Percentiles rank a stretch among this genome's conserved stretches.
These are phyloP conservation scores for Pteromalus puparum DNA, from an alignment of 1,140 invertebrate genomes.

Conservation along the genomic window DNA sequence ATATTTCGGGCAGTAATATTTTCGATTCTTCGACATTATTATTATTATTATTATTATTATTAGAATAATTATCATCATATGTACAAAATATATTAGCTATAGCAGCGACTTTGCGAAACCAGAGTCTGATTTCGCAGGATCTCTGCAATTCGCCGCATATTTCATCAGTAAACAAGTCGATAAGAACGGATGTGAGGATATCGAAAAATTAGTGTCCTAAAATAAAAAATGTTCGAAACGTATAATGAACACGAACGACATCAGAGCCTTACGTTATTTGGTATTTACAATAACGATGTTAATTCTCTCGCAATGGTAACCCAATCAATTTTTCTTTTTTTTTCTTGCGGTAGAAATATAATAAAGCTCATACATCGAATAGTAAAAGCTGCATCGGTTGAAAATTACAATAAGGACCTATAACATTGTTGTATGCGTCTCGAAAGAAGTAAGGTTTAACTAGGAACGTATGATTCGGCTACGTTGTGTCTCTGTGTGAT, in stretches of 20 bases:
- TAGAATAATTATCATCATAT: constrained; percentile 21
- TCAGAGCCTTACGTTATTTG: constrained; percentile 43
- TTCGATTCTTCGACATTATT: constrained; percentile 45
- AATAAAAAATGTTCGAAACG: constrained; percentile 21
- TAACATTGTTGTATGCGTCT: not conserved
- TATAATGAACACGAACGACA: constrained; percentile 27
- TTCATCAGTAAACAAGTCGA: constrained; percentile 18
- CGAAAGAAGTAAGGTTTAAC: constrained; percentile 12
- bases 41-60: constrained; percentile 1
- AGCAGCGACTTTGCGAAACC: not conserved
- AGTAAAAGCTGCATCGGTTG: not conserved
- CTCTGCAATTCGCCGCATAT: constrained; percentile 22
- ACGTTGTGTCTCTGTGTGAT: constrained; percentile 30
- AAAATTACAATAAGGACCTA: constrained; percentile 11
- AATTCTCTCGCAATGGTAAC: constrained; percentile 43
- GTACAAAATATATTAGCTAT: constrained; percentile 34
- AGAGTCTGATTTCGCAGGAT: not conserved
- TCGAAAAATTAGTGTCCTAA: constrained; percentile 41
- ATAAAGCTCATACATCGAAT: constrained; percentile 19
- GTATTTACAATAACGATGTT: constrained; percentile 49
- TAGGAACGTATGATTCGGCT: constrained; percentile 49
- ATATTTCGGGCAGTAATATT: constrained; percentile 38
- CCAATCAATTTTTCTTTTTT: constrained; percentile 36
- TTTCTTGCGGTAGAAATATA: not conserved
- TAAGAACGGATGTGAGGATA: constrained; percentile 26